These are phyloP conservation scores for Bubalus kerabau DNA, from an alignment of 2,113 vertebrate species.

Conservation along the genomic window DNA sequence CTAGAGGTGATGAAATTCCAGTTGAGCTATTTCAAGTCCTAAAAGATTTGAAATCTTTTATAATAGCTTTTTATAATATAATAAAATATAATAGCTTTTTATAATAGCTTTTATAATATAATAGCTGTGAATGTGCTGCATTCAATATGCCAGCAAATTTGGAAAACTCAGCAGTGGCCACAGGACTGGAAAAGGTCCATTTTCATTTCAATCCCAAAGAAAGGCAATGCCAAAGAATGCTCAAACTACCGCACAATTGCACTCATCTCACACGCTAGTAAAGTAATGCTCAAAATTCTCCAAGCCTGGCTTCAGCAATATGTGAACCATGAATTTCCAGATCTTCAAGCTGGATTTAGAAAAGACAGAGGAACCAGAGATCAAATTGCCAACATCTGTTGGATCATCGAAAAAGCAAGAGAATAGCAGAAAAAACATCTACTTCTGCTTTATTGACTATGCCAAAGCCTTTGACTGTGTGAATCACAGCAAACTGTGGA, in stretches of 20 bases:
- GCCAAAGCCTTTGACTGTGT: not conserved
- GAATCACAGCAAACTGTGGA: not conserved
- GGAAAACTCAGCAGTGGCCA: not conserved
- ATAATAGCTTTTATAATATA: too few species aligned
- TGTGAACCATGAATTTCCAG: not conserved
- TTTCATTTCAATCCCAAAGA: not conserved
- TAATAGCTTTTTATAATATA: too few species aligned
- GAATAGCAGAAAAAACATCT: not conserved
- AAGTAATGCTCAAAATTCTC: not conserved
- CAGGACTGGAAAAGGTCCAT: not conserved
- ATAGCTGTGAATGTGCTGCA: not conserved
- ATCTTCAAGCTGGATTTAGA: not conserved
- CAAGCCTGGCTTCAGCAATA: not conserved
- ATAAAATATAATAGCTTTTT: too few species aligned
- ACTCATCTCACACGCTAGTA: not conserved
- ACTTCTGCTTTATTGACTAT: not conserved
- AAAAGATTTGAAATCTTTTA: not conserved
- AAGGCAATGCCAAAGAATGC: not conserved
- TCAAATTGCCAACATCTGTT: not conserved
- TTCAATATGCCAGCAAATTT: not conserved
- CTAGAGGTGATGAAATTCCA: not conserved
- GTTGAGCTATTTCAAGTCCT: not conserved
- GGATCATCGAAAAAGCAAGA: not conserved
- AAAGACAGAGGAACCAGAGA: not conserved
- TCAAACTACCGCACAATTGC: not conserved